Evolutionary conservation across 2,797 vertebrate genomes (phyloP).

Genomic region (Mionectes olivaceus): DNA sequence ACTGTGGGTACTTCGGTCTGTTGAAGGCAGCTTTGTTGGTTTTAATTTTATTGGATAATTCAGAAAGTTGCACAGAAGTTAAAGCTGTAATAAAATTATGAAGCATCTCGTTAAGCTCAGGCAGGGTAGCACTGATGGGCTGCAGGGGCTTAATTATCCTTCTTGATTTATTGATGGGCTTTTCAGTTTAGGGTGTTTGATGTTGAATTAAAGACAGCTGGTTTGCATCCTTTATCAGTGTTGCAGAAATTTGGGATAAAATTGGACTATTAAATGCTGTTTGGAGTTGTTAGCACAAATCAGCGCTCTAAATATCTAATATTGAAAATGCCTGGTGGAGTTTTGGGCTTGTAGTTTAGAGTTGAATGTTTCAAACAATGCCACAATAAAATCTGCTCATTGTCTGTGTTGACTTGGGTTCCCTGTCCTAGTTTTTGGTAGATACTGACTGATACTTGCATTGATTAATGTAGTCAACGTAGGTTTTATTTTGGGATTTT

Average conservation of each 20-base stretch:
- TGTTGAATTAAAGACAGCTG: conserved; percentile 45
- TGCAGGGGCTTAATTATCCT: conserved; percentile 12
- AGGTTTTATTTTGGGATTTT: neutral
- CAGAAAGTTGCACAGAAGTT: conserved; percentile 30
- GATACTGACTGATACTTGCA: neutral
- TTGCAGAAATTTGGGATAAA: neutral
- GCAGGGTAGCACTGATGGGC: neutral
- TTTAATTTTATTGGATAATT: conserved; percentile 5
- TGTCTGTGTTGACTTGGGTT: rapidly evolving
- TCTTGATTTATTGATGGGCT: conserved; percentile 38
- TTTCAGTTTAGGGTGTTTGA: neutral
- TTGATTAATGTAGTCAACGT: rapidly evolving
- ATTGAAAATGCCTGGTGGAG: neutral
- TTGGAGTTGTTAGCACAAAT: neutral
- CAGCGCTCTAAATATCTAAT: neutral
- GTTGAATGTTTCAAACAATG: neutral
- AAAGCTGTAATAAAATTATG: conserved; percentile 36
- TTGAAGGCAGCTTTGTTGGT: neutral
- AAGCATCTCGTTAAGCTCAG: conserved; percentile 41
- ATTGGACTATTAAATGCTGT: neutral
- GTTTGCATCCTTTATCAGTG: neutral
- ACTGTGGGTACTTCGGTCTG: neutral
- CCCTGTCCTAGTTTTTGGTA: rapidly evolving
- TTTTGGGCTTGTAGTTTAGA: neutral
- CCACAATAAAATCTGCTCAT: neutral